phyloP scores from a whole-genome alignment of 2,888 invertebrate species.

The Encarsia formosa region DNA sequence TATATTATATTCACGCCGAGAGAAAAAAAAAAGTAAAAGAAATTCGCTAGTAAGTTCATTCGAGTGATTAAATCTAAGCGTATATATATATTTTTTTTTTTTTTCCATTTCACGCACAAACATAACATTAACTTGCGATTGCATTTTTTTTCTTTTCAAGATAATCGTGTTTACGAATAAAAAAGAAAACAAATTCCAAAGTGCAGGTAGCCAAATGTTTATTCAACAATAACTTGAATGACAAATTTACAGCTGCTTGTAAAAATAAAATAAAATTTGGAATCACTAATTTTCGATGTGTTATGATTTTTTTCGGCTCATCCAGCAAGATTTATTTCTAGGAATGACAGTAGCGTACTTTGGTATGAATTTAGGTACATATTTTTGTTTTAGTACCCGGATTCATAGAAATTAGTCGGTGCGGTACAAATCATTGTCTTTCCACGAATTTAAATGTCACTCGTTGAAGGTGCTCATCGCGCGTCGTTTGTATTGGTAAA shows the following conservation, averaged over 20 bases:
- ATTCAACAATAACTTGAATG: background rate
- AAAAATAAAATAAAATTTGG: no score
- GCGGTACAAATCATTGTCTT: no score
- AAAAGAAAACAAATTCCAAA: background rate
- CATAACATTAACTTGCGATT: background rate
- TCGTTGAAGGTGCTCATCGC: no score
- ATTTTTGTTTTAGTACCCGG: no score
- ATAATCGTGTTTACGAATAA: background rate
- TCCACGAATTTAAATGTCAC: no score
- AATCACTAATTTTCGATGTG: no score
- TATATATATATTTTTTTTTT: constrained; percentile 17
- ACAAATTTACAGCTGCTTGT: background rate
- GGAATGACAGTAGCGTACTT: no score
- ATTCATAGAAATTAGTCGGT: no score
- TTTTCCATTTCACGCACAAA: constrained; percentile 12
- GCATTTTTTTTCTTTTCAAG: background rate
- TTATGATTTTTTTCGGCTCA: no score
- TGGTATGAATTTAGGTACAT: no score
- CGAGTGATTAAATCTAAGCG: constrained; percentile 15
- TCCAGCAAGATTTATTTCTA: no score
- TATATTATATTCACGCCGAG: background rate
- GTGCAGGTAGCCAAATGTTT: background rate
- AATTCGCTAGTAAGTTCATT: background rate
- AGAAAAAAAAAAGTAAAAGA: background rate
- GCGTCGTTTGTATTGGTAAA: no score